A percentile compares a stretch with the other conserved stretches of the same genome.
Evolutionary conservation across 2,888 invertebrate genomes (phyloP).

Genomic region (Exocentrus adspersus): DNA sequence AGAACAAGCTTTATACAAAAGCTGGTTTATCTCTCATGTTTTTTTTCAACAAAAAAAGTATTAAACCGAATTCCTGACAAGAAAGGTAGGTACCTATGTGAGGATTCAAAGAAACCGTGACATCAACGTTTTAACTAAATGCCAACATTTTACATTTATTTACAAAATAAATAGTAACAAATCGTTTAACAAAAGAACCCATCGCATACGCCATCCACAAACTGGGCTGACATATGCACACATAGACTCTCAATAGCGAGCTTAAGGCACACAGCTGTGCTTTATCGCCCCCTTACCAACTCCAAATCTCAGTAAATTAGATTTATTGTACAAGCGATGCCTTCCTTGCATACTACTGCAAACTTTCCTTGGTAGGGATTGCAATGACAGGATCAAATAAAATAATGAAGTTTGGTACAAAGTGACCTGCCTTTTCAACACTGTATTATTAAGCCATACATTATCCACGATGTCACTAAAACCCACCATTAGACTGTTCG

Average conservation of each 20-base stretch:
- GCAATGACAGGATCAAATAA: constrained; percentile 61
- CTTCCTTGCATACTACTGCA: constrained; percentile 40
- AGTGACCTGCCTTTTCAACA: constrained; percentile 66
- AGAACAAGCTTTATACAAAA: constrained; percentile 13
- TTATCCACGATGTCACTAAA: constrained; percentile 62
- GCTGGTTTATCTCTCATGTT: constrained; percentile 4
- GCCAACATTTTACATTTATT: constrained; percentile 53
- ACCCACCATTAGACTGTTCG: constrained; percentile 57
- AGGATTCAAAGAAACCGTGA: constrained; percentile 46
- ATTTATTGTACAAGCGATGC: not conserved
- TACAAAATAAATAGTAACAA: constrained; percentile 60
- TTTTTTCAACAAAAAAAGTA: constrained; percentile 15
- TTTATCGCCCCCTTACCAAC: constrained; percentile 55
- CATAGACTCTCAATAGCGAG: constrained; percentile 58
- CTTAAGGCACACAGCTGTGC: constrained; percentile 62
- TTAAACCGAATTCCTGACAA: constrained; percentile 32
- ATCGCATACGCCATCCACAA: constrained; percentile 57
- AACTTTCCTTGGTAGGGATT: constrained; percentile 50
- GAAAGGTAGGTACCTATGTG: constrained; percentile 29
- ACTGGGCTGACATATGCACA: constrained; percentile 63
- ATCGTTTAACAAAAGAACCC: constrained; percentile 56
- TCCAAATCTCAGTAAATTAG: constrained; percentile 44
- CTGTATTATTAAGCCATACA: constrained; percentile 65
- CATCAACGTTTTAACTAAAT: constrained; percentile 50
- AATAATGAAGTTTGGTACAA: constrained; percentile 64